Evolutionary conservation across 2,113 vertebrate genomes (phyloP).

Genomic region (Bubo blakistoni): DNA sequence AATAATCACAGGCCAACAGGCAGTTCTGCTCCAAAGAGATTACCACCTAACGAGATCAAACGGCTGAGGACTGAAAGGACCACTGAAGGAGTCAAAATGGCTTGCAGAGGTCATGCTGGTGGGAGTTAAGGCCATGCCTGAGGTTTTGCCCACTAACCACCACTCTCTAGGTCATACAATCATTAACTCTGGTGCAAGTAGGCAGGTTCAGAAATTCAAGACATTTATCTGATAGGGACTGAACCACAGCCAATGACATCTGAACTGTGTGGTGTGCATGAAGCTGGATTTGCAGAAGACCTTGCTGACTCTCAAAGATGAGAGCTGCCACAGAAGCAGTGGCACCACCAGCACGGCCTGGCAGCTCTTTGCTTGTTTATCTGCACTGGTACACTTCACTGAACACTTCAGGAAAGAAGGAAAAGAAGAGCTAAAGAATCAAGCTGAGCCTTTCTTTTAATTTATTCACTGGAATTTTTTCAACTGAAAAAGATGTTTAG

Average conservation of each 20-base stretch:
- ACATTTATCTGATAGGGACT: not conserved
- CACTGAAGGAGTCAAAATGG: not conserved
- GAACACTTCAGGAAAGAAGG: not conserved
- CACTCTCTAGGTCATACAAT: not conserved
- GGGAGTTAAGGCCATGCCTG: not conserved
- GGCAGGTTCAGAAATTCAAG: not conserved
- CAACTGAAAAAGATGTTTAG: not conserved
- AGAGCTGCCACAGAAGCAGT: not conserved
- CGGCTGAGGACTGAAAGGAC: not conserved
- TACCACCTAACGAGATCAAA: not conserved
- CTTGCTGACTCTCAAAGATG: not conserved
- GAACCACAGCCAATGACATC: not conserved
- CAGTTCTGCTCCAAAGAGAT: not conserved
- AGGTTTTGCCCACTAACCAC: not conserved
- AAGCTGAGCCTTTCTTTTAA: not conserved
- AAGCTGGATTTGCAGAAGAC: not conserved
- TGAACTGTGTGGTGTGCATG: not conserved
- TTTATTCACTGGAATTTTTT: not conserved
- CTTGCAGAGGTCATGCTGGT: not conserved
- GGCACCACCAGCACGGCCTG: not conserved
- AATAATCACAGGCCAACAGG: not conserved
- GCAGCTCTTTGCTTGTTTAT: not conserved
- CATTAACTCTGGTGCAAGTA: not conserved
- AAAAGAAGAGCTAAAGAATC: not conserved
- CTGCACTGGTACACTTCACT: not conserved